phyloP scores from a whole-genome alignment of 1,140 invertebrate genomes.

The Coenobita brevimanus region DNA sequence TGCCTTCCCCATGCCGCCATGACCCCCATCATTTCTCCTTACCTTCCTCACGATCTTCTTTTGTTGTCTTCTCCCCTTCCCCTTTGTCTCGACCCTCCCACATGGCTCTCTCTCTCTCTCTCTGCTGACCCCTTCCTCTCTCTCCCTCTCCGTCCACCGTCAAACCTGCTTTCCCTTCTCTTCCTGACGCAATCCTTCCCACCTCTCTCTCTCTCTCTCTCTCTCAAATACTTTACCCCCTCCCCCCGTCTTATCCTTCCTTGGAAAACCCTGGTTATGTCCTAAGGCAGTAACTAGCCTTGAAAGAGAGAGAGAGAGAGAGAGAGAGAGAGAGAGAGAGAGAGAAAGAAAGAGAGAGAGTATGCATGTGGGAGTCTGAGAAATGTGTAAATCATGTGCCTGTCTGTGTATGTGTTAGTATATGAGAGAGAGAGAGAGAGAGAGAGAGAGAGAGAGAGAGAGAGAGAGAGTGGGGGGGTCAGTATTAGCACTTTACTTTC shows the following conservation, averaged over 20 bases:
- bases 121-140: too few species aligned
- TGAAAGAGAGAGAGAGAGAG: constrained; percentile 17
- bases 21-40: too few species aligned
- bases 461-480: background rate
- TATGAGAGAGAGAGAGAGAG: background rate
- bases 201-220: too few species aligned
- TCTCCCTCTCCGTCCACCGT: background rate
- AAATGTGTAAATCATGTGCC: background rate
- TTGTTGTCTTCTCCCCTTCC: too few species aligned
- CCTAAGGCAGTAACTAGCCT: background rate
- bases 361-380: background rate
- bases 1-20: too few species aligned
- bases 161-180: background rate
- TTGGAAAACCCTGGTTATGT: background rate
- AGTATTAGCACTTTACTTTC: background rate
- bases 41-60: too few species aligned
- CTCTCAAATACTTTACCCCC: too few species aligned
- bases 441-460: constrained; percentile 32
- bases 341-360: constrained; percentile 5
- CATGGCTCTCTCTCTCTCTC: too few species aligned
- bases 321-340: constrained; percentile 10
- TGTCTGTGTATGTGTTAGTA: background rate
- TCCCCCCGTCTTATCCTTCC: background rate
- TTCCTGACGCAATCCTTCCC: too few species aligned
- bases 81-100: too few species aligned